Evolutionary conservation across 2,797 vertebrate species (phyloP).

Genomic region (Furcifer pardalis): DNA sequence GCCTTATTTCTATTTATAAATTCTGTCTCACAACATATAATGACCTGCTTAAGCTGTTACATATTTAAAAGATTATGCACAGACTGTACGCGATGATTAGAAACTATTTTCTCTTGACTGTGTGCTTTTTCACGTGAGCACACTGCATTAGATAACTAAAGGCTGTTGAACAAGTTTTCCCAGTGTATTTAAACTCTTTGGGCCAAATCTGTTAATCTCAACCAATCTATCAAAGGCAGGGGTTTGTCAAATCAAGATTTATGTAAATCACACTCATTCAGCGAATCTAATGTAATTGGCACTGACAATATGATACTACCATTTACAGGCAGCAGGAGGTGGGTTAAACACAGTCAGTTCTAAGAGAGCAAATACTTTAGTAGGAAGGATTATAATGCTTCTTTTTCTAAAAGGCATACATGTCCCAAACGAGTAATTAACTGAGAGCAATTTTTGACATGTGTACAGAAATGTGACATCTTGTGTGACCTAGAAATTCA

Average conservation of each 20-base stretch:
- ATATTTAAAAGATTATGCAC: background rate
- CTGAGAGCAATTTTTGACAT: too few species aligned
- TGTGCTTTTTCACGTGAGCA: background rate
- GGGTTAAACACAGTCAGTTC: background rate
- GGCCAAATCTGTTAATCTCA: too few species aligned
- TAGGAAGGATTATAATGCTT: background rate
- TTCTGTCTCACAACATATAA: background rate
- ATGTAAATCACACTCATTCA: too few species aligned
- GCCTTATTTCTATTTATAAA: slow-evolving; percentile 20
- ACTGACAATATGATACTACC: too few species aligned
- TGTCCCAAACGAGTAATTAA: background rate
- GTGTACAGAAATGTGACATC: too few species aligned
- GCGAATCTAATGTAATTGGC: too few species aligned
- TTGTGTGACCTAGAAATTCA: too few species aligned
- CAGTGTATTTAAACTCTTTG: background rate
- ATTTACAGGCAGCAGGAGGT: background rate
- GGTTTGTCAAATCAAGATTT: too few species aligned
- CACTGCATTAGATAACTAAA: background rate
- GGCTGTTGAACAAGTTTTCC: background rate
- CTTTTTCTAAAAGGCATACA: background rate
- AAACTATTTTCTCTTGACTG: background rate
- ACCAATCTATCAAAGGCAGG: too few species aligned
- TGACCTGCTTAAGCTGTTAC: background rate
- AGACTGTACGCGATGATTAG: background rate
- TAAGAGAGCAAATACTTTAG: background rate